These are phyloP conservation scores for Carterocephalus palaemon DNA, from an alignment of 2,888 invertebrate species.

Conservation along the genomic window DNA sequence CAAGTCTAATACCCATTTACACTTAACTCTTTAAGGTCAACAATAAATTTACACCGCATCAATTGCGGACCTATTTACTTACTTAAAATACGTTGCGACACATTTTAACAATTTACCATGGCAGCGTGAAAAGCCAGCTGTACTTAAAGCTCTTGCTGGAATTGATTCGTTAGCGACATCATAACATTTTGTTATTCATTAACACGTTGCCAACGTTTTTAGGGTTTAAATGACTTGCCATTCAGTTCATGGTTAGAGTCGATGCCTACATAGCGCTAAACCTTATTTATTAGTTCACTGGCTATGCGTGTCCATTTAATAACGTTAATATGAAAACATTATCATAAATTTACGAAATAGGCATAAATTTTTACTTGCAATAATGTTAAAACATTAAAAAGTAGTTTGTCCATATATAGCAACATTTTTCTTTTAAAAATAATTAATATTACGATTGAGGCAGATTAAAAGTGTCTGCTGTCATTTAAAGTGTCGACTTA, in stretches of 20 bases:
- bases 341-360: too few species aligned
- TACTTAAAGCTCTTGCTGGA: constrained; percentile 19
- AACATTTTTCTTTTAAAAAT: constrained; percentile 14
- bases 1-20: constrained; percentile 11
- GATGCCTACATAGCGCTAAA: too few species aligned
- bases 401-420: constrained; percentile 4
- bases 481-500: constrained; percentile 22
- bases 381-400: constrained; percentile 36
- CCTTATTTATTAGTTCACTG: too few species aligned
- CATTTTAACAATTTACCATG: constrained; percentile 31
- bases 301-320: too few species aligned
- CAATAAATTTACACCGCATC: constrained; percentile 18
- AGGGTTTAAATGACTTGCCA: constrained; percentile 3
- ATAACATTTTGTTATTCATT: constrained; percentile 49
- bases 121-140: constrained; percentile 29
- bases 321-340: too few species aligned
- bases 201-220: constrained; percentile 45
- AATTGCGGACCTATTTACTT: constrained; percentile 13
- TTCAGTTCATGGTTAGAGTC: not conserved
- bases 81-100: constrained; percentile 26
- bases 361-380: too few species aligned
- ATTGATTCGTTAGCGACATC: constrained; percentile 56
- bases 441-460: constrained; percentile 5
- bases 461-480: constrained; percentile 16
- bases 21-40: constrained; percentile 20